phyloP scores from a whole-genome alignment of 2,888 invertebrate genomes.

The Lissocephala sabroskyi region DNA sequence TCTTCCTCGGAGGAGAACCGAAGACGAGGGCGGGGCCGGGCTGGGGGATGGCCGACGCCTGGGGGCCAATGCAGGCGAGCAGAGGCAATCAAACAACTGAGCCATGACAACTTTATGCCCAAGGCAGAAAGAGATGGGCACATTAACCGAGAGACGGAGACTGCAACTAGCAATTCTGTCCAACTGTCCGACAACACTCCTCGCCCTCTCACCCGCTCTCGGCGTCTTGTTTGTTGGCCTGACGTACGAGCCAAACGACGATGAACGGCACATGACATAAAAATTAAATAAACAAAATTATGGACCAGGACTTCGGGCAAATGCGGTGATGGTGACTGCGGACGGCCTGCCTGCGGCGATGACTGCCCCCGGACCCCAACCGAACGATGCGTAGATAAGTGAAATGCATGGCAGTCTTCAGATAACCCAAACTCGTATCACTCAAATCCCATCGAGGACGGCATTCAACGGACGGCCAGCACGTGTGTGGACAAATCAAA shows the following conservation, averaged over 20 bases:
- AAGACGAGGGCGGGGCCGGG: neutral
- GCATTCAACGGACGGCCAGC: neutral
- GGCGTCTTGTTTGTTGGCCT: constrained; percentile 2
- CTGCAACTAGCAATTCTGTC: no score
- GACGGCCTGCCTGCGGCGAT: neutral
- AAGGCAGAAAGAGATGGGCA: constrained; percentile 28
- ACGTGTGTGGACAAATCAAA: constrained; percentile 41
- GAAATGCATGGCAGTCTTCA: constrained; percentile 20
- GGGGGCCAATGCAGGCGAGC: constrained; percentile 52
- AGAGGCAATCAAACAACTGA: constrained; percentile 62
- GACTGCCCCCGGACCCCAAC: neutral
- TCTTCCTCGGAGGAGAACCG: constrained; percentile 7
- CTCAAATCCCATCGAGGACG: neutral
- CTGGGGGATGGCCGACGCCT: constrained; percentile 37
- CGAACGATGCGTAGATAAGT: constrained; percentile 14
- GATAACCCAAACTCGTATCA: constrained; percentile 4
- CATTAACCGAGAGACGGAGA: no score
- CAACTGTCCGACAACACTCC: no score
- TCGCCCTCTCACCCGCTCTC: no score
- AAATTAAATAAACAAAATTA: constrained; percentile 64
- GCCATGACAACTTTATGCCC: constrained; percentile 62
- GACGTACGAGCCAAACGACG: constrained; percentile 23
- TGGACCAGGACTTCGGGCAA: constrained; percentile 28
- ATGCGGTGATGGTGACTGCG: neutral
- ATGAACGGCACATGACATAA: constrained; percentile 57